phyloP scores from a whole-genome alignment of 2,888 invertebrate genomes.

The Chironomus riparius region DNA sequence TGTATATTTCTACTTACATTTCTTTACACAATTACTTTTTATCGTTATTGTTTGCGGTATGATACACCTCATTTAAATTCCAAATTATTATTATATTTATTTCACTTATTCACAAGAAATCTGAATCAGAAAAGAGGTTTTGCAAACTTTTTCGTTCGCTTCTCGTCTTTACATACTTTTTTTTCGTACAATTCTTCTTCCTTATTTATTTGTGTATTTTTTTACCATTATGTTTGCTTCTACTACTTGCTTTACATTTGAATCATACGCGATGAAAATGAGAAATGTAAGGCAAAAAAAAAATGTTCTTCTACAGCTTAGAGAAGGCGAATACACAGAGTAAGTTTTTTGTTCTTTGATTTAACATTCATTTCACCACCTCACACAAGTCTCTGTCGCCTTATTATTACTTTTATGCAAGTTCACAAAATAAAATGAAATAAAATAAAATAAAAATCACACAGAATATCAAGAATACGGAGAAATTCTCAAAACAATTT shows the following conservation, averaged over 20 bases:
- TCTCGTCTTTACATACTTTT: neutral
- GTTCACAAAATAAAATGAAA: too few relatives aligned
- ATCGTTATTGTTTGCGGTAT: conserved; percentile 5
- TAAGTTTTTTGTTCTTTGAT: too few relatives aligned
- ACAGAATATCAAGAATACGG: neutral
- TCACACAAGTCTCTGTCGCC: neutral
- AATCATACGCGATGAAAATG: neutral
- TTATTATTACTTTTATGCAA: neutral
- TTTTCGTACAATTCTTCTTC: too few relatives aligned
- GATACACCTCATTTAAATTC: conserved; percentile 9
- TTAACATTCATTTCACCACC: neutral
- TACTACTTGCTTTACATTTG: neutral
- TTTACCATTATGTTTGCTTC: neutral
- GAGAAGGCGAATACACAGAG: neutral
- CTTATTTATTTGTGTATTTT: neutral
- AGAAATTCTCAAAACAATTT: neutral
- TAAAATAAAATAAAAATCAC: too few relatives aligned
- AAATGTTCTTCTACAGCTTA: neutral
- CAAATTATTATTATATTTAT: neutral
- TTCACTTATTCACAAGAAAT: neutral
- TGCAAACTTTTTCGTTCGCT: neutral
- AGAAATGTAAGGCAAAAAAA: neutral
- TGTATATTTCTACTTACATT: neutral
- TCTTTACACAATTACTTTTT: conserved; percentile 1
- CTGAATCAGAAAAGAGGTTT: neutral